Evolutionary conservation across 2,888 invertebrate genomes (phyloP).

Genomic region (Noctua janthe): DNA sequence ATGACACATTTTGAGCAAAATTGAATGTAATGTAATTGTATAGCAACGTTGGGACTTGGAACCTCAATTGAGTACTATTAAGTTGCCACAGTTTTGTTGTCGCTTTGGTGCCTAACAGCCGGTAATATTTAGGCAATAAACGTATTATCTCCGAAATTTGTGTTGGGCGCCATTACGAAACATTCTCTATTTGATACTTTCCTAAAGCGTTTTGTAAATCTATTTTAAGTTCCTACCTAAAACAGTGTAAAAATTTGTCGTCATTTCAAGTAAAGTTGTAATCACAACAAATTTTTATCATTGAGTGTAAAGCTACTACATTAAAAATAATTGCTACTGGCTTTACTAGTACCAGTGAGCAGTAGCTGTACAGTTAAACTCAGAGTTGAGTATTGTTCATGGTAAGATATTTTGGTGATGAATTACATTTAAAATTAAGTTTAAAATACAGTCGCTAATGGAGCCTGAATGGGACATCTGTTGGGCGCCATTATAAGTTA

Average conservation of each 20-base stretch:
- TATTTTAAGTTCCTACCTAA: neutral
- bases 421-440: slow-evolving; percentile 80
- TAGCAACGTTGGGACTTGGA: neutral
- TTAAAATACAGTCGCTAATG: slow-evolving; percentile 77
- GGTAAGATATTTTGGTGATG: neutral
- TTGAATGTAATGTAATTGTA: slow-evolving; percentile 2
- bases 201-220: neutral
- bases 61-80: neutral
- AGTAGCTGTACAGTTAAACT: neutral
- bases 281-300: neutral
- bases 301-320: neutral
- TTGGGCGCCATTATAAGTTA: slow-evolving; percentile 79
- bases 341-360: neutral
- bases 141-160: neutral
- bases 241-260: neutral
- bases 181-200: neutral
- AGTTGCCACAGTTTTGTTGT: neutral
- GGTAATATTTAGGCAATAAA: neutral
- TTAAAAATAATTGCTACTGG: neutral
- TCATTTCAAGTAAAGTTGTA: no score
- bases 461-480: slow-evolving; percentile 72
- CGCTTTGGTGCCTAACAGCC: neutral
- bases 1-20: slow-evolving; percentile 20
- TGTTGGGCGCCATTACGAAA: neutral
- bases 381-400: neutral